Evolutionary conservation across 2,888 invertebrate genomes (phyloP).

Genomic region (Pristionchus maxplancki): DNA sequence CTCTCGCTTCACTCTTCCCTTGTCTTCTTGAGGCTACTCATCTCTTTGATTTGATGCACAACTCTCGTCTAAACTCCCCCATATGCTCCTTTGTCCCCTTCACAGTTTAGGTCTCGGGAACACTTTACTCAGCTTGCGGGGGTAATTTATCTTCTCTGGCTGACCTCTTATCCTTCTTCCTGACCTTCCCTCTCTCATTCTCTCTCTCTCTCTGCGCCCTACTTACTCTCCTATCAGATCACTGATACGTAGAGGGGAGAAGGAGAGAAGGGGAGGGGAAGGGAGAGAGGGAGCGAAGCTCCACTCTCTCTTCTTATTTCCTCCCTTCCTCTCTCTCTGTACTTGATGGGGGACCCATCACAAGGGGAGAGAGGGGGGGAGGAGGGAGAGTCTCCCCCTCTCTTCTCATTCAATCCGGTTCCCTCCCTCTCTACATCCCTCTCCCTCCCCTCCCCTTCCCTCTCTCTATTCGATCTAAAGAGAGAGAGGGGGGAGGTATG

Average conservation of each 20-base stretch:
- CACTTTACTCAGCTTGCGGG: not conserved
- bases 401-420: conserved; percentile 22
- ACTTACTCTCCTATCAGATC: conserved; percentile 12
- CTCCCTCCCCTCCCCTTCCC: not conserved
- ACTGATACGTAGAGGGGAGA: not conserved
- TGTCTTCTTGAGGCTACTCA: not conserved
- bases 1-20: not conserved
- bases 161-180: not conserved
- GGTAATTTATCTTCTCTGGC: conserved; percentile 5
- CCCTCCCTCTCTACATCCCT: not conserved
- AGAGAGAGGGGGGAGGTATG: conserved; percentile 29
- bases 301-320: not conserved
- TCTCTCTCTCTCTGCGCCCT: not conserved
- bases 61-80: not conserved
- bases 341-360: conserved; percentile 17
- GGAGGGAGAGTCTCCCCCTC: not conserved
- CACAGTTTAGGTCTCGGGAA: not conserved
- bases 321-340: conserved; percentile 19
- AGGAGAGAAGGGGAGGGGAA: conserved; percentile 10
- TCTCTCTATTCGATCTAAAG: conserved; percentile 20
- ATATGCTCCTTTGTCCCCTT: not conserved
- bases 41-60: not conserved
- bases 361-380: not conserved
- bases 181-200: not conserved
- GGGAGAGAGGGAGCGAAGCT: conserved; percentile 20